A percentile compares a stretch with the other conserved stretches of the same genome.
phyloP scores from a whole-genome alignment of 2,888 invertebrate species.

The Hofmannophila pseudospretella region DNA sequence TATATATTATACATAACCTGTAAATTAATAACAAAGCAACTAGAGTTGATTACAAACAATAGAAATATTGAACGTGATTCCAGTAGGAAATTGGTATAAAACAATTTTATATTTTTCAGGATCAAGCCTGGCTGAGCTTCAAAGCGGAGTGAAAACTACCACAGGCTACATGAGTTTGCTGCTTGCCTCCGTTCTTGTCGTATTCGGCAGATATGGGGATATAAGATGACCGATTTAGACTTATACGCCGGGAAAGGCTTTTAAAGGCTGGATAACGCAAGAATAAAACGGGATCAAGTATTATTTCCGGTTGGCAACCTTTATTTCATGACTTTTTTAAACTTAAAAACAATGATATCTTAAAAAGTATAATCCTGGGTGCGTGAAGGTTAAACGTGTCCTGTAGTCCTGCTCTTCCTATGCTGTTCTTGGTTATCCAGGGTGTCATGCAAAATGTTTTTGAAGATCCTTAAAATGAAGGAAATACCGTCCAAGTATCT shows the following conservation, averaged over 20 bases:
- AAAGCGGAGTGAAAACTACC: conserved; percentile 64
- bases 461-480: conserved; percentile 14
- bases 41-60: too few species aligned
- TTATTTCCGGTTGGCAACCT: background rate
- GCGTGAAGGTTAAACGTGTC: too few species aligned
- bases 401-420: too few species aligned
- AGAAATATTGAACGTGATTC: too few species aligned
- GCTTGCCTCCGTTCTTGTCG: conserved; percentile 42
- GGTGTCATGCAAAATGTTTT: background rate
- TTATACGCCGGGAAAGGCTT: background rate
- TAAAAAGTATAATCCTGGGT: too few species aligned
- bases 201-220: conserved; percentile 41
- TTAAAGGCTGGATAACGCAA: conserved; percentile 23
- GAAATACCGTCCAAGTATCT: conserved; percentile 55
- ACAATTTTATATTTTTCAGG: too few species aligned
- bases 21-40: too few species aligned
- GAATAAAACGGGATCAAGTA: conserved; percentile 33
- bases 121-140: conserved; percentile 65
- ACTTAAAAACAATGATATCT: too few species aligned
- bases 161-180: conserved; percentile 55
- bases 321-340: too few species aligned
- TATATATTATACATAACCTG: too few species aligned
- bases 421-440: conserved; percentile 28
- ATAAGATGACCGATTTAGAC: conserved; percentile 55
- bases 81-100: too few species aligned